Base-by-base conservation (phyloP, 1,140 invertebrate genomes). In the Sipha flava region DNA sequence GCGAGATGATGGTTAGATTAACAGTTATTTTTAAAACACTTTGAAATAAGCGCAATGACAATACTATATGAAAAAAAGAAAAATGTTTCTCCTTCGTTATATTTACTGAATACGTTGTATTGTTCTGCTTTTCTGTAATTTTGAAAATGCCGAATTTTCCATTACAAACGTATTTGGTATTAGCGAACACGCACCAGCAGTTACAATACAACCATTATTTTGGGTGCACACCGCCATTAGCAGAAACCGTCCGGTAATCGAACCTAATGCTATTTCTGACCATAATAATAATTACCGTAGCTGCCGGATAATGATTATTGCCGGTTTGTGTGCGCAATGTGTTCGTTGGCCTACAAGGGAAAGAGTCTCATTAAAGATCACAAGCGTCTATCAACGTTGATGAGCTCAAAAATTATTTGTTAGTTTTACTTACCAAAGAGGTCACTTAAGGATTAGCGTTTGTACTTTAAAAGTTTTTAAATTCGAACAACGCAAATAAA, bases 181-280 rank as follows among this genome's bases (percentile, higher is more conserved):
- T 49, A 54, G 31, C 31, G n/a, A 75, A 75, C 72, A 75, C 31
- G 72, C 72, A 57, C 47, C 31, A 34, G 72, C 29, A 75, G 49
- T 54, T 49, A 75, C 31, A 34, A 18, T 18, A n/a, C n/a, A 31
- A 34, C n/a, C 31, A 75, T 75, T 75, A 75, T 52, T 75, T 75
- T 31, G 47, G 31, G 21, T 54, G 34, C 47, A 37, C 18, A 37
- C 72, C 18, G 23, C 72, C 72, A 75, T 75, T 75, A 75, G 49
- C 31, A 54, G 31, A 75, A 75, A 75, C 72, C 54, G 26, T 54
- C 72, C 72, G 72, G 72, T 75, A 75, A 75, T 75, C 72, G 72
- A 75, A 75, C 72, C 47, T 54, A 54, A 75, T 54, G 72, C 72
- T 54, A n/a, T 26, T 75, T 37, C 72, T 54, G 49, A 75, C 72